Base-by-base conservation (phyloP, 2,797 vertebrate genomes). In the Sphenodon punctatus region DNA sequence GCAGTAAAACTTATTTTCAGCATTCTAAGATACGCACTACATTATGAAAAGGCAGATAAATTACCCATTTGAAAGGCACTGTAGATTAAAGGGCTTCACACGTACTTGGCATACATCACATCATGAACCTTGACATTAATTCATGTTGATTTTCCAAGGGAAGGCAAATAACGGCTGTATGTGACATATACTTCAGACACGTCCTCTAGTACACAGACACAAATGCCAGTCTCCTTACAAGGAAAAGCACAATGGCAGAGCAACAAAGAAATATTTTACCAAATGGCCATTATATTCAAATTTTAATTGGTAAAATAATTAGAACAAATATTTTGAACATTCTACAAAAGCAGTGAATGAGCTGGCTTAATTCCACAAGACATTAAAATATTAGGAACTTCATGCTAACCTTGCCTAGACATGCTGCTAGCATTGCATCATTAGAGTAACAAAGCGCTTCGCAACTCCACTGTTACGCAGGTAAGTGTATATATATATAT, bases 1-100 rank as follows among this genome's bases (percentile, higher is more conserved):
- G 56, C 53, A 88, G 45, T 39, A 91, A 83, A 92, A 89, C 78
- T 81, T 86, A 53, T 20, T 23, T 22, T 39, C 6, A 58, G 36
- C 41, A 85, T 36, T 82, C 23, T 79, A 8, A 2, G 34, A 43
- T 58, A 48, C 36, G n/a, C 56, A 49, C 78, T 74, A 41, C 5
- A 67, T 42, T 53, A 55, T 15, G 67, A 42, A 25, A 23, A 74
- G 17, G 60, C 17, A 65, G 10, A 30, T 30, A 11, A 41, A 39
- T 38, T 79, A 64, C 64, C 74, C 46, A 65, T 49, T 23, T 66
- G n/a, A 23, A 90, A 69, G 17, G 63, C 7, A 84, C 14, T 27
- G 75, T 53, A 87, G 39, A 59, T 25, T 30, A 71, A 39, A 19
- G 10, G 3, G 12, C 60, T 82, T 70, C 46, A 67, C 34, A 36